These are phyloP conservation scores for Chrysochloris asiatica DNA, from an alignment of 2,113 vertebrate species.

Conservation along the genomic window DNA sequence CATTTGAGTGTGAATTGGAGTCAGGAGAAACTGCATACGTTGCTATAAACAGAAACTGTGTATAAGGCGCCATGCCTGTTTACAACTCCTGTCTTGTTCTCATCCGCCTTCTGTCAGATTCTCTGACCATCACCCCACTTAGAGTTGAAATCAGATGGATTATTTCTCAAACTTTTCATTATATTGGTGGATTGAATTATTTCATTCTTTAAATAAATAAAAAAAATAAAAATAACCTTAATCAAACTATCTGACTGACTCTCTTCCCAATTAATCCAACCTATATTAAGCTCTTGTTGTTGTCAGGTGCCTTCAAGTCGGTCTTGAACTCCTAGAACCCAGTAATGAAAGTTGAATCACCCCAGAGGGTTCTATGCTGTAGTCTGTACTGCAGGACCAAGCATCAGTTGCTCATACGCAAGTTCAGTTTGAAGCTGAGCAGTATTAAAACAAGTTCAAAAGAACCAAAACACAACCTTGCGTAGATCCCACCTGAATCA, in stretches of 20 bases:
- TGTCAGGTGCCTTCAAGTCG: not conserved
- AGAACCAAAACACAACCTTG: too few species aligned
- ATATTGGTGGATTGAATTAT: not conserved
- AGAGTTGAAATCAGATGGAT: conserved; percentile 8
- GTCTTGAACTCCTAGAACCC: not conserved
- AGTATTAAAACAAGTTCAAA: too few species aligned
- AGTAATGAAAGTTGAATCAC: not conserved
- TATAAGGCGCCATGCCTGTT: not conserved
- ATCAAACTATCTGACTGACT: not conserved
- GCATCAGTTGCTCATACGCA: not conserved
- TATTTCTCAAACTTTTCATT: not conserved
- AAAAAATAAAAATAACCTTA: not conserved
- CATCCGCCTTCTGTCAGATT: not conserved
- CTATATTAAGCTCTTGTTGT: not conserved
- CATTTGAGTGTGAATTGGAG: conserved; percentile 43
- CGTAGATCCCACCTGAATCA: too few species aligned
- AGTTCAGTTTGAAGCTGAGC: too few species aligned
- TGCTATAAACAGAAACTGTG: conserved; percentile 29
- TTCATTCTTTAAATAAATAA: conserved; percentile 10
- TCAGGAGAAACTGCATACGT: not conserved
- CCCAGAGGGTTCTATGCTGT: not conserved
- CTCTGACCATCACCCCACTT: not conserved
- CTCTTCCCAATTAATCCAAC: not conserved
- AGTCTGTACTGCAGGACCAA: not conserved
- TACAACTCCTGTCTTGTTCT: not conserved